Evolutionary conservation across 1,140 invertebrate genomes (phyloP).

Genomic region (Papilio machaon): DNA sequence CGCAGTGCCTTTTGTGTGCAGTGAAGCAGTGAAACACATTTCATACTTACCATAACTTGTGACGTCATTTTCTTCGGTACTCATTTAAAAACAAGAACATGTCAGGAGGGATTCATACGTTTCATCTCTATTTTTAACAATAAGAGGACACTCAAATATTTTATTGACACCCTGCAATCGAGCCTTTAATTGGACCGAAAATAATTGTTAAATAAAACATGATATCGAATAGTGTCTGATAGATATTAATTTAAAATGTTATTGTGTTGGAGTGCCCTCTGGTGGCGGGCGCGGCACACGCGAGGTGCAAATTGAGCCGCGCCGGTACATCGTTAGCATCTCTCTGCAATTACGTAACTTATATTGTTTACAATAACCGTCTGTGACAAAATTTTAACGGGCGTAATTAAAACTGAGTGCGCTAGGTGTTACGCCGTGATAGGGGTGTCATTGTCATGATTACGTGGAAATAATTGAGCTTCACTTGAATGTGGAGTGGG

Average conservation of each 20-base stretch:
- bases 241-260: slow-evolving; percentile 22
- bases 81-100: neutral
- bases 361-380: slow-evolving; percentile 36
- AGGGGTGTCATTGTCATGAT: slow-evolving; percentile 35
- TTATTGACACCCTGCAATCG: neutral
- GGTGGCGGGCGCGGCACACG: neutral
- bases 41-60: neutral
- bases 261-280: neutral
- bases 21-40: neutral
- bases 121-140: neutral
- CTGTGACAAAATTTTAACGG: slow-evolving; percentile 34
- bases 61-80: neutral
- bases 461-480: slow-evolving; percentile 34
- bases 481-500: slow-evolving; percentile 4
- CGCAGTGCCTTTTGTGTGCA: slow-evolving; percentile 6
- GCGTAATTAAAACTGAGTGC: slow-evolving; percentile 35
- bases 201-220: slow-evolving; percentile 19
- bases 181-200: neutral
- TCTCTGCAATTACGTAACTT: slow-evolving; percentile 28
- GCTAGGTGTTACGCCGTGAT: slow-evolving; percentile 31
- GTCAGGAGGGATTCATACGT: neutral
- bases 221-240: slow-evolving; percentile 10
- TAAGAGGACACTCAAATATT: neutral
- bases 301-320: slow-evolving; percentile 36
- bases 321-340: slow-evolving; percentile 29